Conservation (phyloP, 2,113 vertebrate species). For the Hystrix cristata region DNA sequence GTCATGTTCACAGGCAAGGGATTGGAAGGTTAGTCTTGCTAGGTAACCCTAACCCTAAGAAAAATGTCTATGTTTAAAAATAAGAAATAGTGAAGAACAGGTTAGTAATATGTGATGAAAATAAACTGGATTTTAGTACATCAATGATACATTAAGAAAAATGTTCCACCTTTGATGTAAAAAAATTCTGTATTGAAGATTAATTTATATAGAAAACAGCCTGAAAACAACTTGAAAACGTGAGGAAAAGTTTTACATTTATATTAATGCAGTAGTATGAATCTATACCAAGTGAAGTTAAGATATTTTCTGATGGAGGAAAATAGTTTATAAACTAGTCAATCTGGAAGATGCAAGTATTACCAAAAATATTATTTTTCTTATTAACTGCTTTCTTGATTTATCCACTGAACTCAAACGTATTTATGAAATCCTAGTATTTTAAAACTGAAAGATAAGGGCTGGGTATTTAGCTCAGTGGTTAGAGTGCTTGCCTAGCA, state of each 20-base stretch:
- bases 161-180: background rate
- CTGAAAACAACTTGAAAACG: background rate
- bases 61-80: slow-evolving; percentile 34
- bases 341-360: background rate
- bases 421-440: background rate
- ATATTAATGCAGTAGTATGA: background rate
- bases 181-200: slow-evolving; percentile 24
- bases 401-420: background rate
- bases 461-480: no score
- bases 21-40: background rate
- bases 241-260: background rate
- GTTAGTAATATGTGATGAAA: background rate
- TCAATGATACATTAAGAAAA: slow-evolving; percentile 23
- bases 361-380: background rate
- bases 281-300: background rate
- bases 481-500: no score
- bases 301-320: slow-evolving; percentile 6
- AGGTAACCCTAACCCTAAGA: background rate
- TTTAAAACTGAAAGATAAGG: no score
- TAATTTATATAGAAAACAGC: slow-evolving; percentile 26
- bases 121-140: background rate
- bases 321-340: background rate
- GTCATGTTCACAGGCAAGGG: background rate
- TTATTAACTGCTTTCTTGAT: slow-evolving; percentile 26
- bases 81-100: slow-evolving; percentile 21